Evolutionary conservation across 2,888 invertebrate species (phyloP), one percentile per base, ranked within the genome.

Genomic region (Drosophila kambysellisi): DNA sequence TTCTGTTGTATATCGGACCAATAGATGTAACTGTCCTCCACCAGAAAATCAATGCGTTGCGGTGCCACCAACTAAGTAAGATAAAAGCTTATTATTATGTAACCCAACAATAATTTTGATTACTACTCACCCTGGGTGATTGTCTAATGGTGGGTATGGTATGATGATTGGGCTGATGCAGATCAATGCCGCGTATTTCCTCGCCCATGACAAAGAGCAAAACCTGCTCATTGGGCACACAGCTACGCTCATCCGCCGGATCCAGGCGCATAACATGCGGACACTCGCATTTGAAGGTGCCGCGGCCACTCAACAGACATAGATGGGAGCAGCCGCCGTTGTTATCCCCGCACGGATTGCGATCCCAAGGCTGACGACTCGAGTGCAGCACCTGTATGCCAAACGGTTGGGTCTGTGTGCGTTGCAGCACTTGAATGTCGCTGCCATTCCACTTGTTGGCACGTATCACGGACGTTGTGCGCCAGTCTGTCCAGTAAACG

Each of bases 401-500:
- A 94, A 98, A 98, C 0, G 98, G 98, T 92, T 98, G 98, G 4
- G 97, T 96, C 74, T 96, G 95, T 15, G 97, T 97, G 79, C 96
- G 94, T 92, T 97, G 97, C 82, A 98, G 95, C 20, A 97, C 95
- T 70, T 95, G 94, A 4, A 97, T 96, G 92, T 96, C 95, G 30
- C 95, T 95, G 70, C 96, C 97, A 92, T 96, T 96, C 96, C 97
- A 98, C 94, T 98, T 98, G 94, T 97, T 97, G 37, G 98, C 97
- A 89, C 96, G 94, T 82, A 97, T 96, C 4, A 98, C 96, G 74
- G 97, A 96, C 92, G 97, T 97, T 65, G 96, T 96, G 77, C 97
- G 95, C 98, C 98, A 98, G 94, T 98, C 98, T 0, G 98, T 98
- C 98, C 98, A 98, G 94, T 97, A 98, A 15, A 98, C 96, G 93